phyloP scores from a whole-genome alignment of 53 echinoderm and acorn worm species.

The Paelopatides confundens region DNA sequence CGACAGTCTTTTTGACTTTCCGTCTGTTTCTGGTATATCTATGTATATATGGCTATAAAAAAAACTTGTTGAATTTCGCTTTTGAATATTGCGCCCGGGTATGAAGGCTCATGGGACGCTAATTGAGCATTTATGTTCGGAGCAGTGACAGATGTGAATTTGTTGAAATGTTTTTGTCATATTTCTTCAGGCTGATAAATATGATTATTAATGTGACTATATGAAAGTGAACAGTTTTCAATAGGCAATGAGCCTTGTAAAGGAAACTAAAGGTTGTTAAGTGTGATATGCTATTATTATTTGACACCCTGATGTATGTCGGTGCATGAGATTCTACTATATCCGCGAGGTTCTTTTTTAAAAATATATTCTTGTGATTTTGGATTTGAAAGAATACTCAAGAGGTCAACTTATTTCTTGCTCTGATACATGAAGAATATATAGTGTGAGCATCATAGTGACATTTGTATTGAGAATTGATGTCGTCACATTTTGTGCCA shows the following conservation, averaged over 20 bases:
- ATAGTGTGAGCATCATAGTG: too few species aligned
- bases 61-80: conserved; percentile 32
- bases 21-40: not conserved
- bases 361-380: too few species aligned
- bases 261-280: not conserved
- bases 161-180: conserved; percentile 10
- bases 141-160: conserved; percentile 12
- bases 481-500: too few species aligned
- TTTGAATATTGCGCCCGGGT: not conserved
- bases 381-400: too few species aligned
- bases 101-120: conserved; percentile 21
- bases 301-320: not conserved
- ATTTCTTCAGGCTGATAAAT: conserved; percentile 1
- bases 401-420: too few species aligned
- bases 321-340: too few species aligned
- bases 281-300: not conserved
- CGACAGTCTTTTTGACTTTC: not conserved
- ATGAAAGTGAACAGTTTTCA: not conserved
- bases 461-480: too few species aligned
- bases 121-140: conserved; percentile 3
- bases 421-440: too few species aligned
- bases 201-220: not conserved
- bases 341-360: too few species aligned
- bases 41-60: not conserved
- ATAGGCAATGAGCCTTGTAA: not conserved